Evolutionary conservation across 2,888 invertebrate genomes (phyloP).

Genomic region (Ornithoptera priamus): DNA sequence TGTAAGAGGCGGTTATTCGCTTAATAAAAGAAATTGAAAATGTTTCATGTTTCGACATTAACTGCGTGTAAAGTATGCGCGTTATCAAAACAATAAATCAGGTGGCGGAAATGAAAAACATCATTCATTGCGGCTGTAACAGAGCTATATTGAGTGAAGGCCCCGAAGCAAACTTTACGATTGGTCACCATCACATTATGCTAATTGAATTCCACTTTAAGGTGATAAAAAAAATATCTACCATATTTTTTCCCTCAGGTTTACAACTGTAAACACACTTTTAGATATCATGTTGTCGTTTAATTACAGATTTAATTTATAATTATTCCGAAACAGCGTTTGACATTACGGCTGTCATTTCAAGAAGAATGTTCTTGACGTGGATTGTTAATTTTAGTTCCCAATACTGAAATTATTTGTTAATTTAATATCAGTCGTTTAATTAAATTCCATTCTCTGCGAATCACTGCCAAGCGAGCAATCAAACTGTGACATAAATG

Average conservation of each 20-base stretch:
- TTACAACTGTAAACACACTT: conserved; percentile 51
- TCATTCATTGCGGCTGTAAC: conserved; percentile 23
- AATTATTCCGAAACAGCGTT: not conserved
- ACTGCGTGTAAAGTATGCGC: not conserved
- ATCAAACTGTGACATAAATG: conserved; percentile 1
- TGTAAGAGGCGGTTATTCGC: not conserved
- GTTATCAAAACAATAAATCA: conserved; percentile 25
- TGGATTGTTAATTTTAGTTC: not conserved
- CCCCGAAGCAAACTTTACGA: conserved; percentile 39
- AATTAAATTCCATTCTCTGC: conserved; percentile 26
- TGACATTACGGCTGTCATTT: not conserved
- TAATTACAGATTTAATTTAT: not conserved
- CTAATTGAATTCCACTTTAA: conserved; percentile 60
- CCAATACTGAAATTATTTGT: not conserved
- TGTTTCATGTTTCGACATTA: not conserved
- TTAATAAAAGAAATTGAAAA: not conserved
- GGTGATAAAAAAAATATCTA: conserved; percentile 47
- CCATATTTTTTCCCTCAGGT: conserved; percentile 47
- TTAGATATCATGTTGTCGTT: conserved; percentile 24
- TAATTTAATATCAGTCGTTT: conserved; percentile 28
- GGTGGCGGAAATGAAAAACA: conserved; percentile 23
- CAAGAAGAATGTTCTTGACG: not conserved
- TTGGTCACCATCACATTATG: conserved; percentile 50
- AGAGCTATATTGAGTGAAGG: conserved; percentile 24
- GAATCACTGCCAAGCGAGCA: not conserved